phyloP scores from a whole-genome alignment of 1,140 invertebrate genomes.

The Drosophila murphyi region DNA sequence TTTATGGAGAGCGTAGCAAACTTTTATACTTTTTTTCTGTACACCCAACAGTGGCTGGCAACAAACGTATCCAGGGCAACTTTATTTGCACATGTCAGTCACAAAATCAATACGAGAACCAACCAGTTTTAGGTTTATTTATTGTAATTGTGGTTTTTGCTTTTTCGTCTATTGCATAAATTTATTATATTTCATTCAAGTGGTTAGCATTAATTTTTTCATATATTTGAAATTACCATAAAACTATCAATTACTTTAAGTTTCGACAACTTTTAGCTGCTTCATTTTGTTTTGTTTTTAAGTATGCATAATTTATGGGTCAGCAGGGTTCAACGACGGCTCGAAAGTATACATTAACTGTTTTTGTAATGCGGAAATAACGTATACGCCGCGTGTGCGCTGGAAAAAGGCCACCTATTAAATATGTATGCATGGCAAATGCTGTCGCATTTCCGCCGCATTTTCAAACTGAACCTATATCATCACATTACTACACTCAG shows the following conservation, averaged over 20 bases:
- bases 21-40: slow-evolving; percentile 11
- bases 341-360: slow-evolving; percentile 26
- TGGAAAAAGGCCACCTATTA: slow-evolving; percentile 52
- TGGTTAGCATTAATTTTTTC: no score
- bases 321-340: slow-evolving; percentile 37
- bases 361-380: slow-evolving; percentile 59
- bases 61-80: slow-evolving; percentile 37
- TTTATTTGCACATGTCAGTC: slow-evolving; percentile 36
- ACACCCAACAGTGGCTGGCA: slow-evolving; percentile 9
- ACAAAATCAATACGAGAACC: slow-evolving; percentile 36
- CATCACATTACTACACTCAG: no score
- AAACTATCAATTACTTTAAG: no score
- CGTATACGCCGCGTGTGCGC: slow-evolving; percentile 44
- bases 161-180: slow-evolving; percentile 11
- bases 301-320: slow-evolving; percentile 30
- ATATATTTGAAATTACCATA: no score
- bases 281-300: neutral
- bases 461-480: slow-evolving; percentile 24
- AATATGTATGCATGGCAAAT: slow-evolving; percentile 65
- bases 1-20: slow-evolving; percentile 20
- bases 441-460: slow-evolving; percentile 73
- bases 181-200: neutral
- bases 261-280: no score
- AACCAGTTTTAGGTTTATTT: slow-evolving; percentile 3
- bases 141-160: neutral